A percentile compares a stretch with the other conserved stretches of the same genome.
Evolutionary conservation across 2,797 vertebrate genomes (phyloP).

Genomic region (Miichthys miiuy): DNA sequence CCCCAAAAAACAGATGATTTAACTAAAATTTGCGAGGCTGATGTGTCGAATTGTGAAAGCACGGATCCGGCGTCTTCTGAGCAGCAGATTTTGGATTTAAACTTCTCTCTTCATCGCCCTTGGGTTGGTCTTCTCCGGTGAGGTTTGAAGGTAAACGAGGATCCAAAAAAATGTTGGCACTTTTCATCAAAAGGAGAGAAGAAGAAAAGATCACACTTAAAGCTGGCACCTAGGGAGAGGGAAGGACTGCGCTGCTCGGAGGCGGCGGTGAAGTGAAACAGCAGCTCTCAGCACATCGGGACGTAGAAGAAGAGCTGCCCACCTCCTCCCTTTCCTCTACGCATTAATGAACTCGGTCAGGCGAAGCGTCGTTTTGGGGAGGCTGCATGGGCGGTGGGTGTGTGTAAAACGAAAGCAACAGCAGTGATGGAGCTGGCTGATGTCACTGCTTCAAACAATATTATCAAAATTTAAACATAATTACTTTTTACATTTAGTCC

Average conservation of each 20-base stretch:
- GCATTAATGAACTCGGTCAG: slow-evolving; percentile 72
- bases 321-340: slow-evolving; percentile 69
- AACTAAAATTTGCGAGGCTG: background rate
- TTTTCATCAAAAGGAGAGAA: slow-evolving; percentile 23
- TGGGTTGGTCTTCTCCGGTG: slow-evolving; percentile 19
- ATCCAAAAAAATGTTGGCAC: slow-evolving; percentile 44
- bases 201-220: background rate
- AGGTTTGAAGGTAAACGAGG: background rate
- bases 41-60: slow-evolving; percentile 1
- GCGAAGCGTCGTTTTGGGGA: slow-evolving; percentile 61
- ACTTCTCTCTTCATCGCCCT: slow-evolving; percentile 55
- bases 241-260: slow-evolving; percentile 53
- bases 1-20: background rate
- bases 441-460: slow-evolving; percentile 51
- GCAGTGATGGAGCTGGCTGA: slow-evolving; percentile 35
- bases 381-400: slow-evolving; percentile 73
- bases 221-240: background rate
- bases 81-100: slow-evolving; percentile 51
- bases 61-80: slow-evolving; percentile 32
- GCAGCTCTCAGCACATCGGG: slow-evolving; percentile 56
- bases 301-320: slow-evolving; percentile 45
- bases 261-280: slow-evolving; percentile 63
- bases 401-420: slow-evolving; percentile 14
- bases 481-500: background rate
- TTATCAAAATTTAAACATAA: background rate